Conservation (phyloP, 2,888 invertebrate species). For the Smittia aterrima region DNA sequence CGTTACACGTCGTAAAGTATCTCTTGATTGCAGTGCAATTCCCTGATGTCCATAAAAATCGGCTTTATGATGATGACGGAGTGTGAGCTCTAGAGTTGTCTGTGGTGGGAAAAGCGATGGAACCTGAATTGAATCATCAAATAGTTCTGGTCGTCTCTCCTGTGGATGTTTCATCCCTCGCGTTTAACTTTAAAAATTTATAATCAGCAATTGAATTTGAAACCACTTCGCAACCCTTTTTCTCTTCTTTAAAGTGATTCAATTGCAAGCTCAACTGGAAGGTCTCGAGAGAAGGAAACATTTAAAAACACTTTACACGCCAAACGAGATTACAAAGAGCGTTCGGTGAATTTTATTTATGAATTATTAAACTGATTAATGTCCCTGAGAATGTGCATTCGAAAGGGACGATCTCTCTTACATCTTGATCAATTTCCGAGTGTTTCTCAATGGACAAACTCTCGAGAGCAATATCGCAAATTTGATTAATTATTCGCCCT, state of each 20-base stretch:
- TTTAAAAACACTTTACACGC: conserved; percentile 28
- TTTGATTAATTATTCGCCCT: neutral
- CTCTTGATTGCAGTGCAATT: conserved; percentile 40
- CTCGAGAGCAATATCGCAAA: neutral
- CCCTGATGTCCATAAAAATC: conserved; percentile 39
- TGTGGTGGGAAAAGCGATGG: neutral
- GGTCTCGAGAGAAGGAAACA: neutral
- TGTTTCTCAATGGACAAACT: neutral
- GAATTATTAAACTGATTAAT: conserved; percentile 41
- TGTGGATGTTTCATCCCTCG: conserved; percentile 18
- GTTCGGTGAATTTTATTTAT: conserved; percentile 36
- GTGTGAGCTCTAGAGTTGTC: neutral
- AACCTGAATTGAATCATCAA: conserved; percentile 41
- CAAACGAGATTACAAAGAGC: conserved; percentile 33
- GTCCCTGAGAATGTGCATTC: neutral
- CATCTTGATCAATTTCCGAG: neutral
- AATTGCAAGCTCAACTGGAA: neutral
- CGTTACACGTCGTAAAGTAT: conserved; percentile 40
- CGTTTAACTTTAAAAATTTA: conserved; percentile 35
- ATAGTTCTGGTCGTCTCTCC: neutral
- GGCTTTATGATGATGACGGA: conserved; percentile 41
- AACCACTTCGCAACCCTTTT: neutral
- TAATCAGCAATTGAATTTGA: conserved; percentile 36
- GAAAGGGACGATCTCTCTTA: neutral
- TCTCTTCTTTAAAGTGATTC: neutral